Evolutionary conservation across 2,888 invertebrate species (phyloP).

Genomic region (Petrophora chlorosata): DNA sequence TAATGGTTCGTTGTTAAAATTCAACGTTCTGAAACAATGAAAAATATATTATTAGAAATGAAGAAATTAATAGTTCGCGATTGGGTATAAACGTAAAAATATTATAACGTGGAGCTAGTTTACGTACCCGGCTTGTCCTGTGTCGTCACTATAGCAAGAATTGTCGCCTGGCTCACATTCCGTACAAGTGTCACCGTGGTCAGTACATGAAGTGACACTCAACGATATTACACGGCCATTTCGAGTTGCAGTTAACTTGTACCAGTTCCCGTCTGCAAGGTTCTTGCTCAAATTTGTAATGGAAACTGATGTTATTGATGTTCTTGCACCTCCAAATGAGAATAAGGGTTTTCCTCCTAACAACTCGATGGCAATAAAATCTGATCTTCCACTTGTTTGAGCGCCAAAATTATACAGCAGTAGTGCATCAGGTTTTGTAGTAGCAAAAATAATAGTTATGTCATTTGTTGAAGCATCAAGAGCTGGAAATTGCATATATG

Average conservation of each 20-base stretch:
- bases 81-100: too few species aligned
- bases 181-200: conserved; percentile 93
- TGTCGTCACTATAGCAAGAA: conserved; percentile 92
- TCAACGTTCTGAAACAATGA: conserved; percentile 88
- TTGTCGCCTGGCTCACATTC: conserved; percentile 93
- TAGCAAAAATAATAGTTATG: conserved; percentile 95
- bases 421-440: conserved; percentile 92
- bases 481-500: conserved; percentile 94
- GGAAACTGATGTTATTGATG: conserved; percentile 92
- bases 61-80: too few species aligned
- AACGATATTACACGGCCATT: conserved; percentile 94
- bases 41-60: background rate
- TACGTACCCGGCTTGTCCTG: conserved; percentile 94
- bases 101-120: background rate
- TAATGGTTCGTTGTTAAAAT: conserved; percentile 94
- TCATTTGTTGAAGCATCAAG: conserved; percentile 95
- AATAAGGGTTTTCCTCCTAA: conserved; percentile 93
- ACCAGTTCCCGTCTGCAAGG: conserved; percentile 95
- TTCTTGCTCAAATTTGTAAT: conserved; percentile 86
- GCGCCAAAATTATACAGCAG: conserved; percentile 96
- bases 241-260: conserved; percentile 94
- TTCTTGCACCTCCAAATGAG: conserved; percentile 94
- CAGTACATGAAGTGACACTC: conserved; percentile 91
- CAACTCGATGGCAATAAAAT: conserved; percentile 96
- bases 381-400: conserved; percentile 94